A percentile compares a stretch with the other conserved stretches of the same genome.
These are phyloP conservation scores for Pyxicephalus adspersus DNA, from an alignment of 2,113 vertebrate species.

Conservation along the genomic window DNA sequence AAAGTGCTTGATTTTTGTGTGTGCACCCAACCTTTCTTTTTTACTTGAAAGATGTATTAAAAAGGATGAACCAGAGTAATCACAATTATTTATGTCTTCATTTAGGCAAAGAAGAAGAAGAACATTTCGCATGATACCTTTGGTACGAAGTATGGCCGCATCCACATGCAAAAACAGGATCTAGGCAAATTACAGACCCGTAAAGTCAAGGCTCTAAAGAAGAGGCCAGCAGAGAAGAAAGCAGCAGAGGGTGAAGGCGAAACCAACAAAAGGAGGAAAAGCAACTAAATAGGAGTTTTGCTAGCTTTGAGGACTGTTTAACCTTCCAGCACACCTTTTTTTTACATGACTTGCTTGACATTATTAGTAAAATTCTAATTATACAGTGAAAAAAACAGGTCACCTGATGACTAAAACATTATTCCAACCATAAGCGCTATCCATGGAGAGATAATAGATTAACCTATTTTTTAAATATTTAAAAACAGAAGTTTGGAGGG, in stretches of 20 bases:
- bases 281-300: slow-evolving; percentile 52
- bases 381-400: no score
- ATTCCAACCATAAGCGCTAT: no score
- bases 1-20: neutral
- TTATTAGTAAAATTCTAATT: no score
- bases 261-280: slow-evolving; percentile 74
- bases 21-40: no score
- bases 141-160: slow-evolving; percentile 87
- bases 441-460: no score
- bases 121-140: slow-evolving; percentile 91
- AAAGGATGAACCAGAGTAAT: neutral
- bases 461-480: no score
- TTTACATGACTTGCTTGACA: neutral
- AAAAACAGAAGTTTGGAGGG: no score
- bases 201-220: slow-evolving; percentile 94
- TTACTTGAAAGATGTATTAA: neutral
- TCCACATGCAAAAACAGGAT: slow-evolving; percentile 98
- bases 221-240: slow-evolving; percentile 74
- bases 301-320: neutral
- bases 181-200: slow-evolving; percentile 88
- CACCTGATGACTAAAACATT: no score
- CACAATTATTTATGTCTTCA: no score
- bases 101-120: slow-evolving; percentile 92
- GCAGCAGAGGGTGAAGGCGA: slow-evolving; percentile 59
- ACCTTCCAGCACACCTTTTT: neutral